These are phyloP conservation scores for Catostylus mosaicus DNA, from an alignment of 30 jellyfish, hydroid and myxozoan species.

Conservation along the genomic window DNA sequence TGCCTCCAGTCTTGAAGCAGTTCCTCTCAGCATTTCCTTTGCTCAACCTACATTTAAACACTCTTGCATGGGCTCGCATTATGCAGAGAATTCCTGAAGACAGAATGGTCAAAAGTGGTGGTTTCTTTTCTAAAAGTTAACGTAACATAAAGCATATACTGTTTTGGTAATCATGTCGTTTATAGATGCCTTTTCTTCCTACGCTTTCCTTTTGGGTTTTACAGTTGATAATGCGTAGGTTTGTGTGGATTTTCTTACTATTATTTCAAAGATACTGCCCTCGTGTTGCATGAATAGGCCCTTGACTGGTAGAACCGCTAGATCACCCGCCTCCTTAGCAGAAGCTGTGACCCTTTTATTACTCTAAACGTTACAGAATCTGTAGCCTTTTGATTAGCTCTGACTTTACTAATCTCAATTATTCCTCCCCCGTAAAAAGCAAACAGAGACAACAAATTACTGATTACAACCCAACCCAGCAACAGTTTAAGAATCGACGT, in stretches of 20 bases:
- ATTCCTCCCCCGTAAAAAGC: background rate
- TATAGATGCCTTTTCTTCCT: no score
- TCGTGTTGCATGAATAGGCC: background rate
- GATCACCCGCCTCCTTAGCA: background rate
- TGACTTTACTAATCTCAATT: background rate
- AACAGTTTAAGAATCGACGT: conserved; percentile 10
- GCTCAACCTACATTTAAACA: no score
- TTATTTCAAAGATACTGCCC: background rate
- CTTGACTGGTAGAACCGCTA: background rate
- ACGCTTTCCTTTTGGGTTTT: no score
- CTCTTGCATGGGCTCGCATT: no score
- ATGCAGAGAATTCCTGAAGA: no score
- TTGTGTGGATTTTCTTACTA: background rate
- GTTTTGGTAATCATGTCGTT: no score
- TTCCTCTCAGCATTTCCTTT: no score
- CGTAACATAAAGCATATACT: no score
- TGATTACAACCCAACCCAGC: background rate
- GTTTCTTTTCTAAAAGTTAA: no score
- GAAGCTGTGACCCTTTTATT: background rate
- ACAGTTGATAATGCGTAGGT: background rate
- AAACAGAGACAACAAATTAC: background rate
- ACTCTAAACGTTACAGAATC: no score
- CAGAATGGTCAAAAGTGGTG: no score
- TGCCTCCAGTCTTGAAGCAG: no score
- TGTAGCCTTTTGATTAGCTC: background rate